Base-by-base conservation (phyloP, 2,888 invertebrate genomes). In the Lymantria dispar region DNA sequence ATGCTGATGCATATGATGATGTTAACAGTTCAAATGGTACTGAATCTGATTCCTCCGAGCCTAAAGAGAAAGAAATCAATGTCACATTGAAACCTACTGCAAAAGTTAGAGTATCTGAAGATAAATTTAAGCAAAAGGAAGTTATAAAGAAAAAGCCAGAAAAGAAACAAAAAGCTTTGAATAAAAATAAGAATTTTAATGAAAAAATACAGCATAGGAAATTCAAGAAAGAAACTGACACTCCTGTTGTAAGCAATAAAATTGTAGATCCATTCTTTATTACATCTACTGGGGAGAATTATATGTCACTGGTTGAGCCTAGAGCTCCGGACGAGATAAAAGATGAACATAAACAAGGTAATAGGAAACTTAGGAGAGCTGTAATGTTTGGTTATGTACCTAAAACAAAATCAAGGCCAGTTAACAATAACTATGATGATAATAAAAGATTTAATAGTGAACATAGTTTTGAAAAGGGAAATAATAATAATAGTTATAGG, bases 231-330 rank as follows among this genome's bases (percentile, higher is more conserved):
- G 77, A 75, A 40, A 43, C 37, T 9, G 66, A 77, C 22, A 22
- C 36, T 43, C 62, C 67, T 15, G 38, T 54, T 8, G 51, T 58
- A 47, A 75, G 72, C 8, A 75, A 64, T 15, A 89, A 87, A 73
- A 74, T 85, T 37, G 86, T 85, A 7, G 92, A 92, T 74, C 85
- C 91, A 33, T 92, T 92, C 68, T 92, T 92, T 58, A 82, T 85
- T 30, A 92, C 89, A 11, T 71, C 85, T 13, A 78, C 83, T 1
- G 92, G 92, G 12, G 88, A 81, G 46, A 89, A 83, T 56, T 92
- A 92, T 50, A 78, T 91, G 77, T 85, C 91, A 14, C 60, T 91
- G 10, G 87, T 83, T 15, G 88, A 91, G 53, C 87, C 87, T 0
- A 81, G 89, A 51, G 77, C 74, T 48, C 88, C 90, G 0, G 91